Evolutionary conservation across 2,113 vertebrate species (phyloP).

Genomic region (Corydoras sp.): DNA sequence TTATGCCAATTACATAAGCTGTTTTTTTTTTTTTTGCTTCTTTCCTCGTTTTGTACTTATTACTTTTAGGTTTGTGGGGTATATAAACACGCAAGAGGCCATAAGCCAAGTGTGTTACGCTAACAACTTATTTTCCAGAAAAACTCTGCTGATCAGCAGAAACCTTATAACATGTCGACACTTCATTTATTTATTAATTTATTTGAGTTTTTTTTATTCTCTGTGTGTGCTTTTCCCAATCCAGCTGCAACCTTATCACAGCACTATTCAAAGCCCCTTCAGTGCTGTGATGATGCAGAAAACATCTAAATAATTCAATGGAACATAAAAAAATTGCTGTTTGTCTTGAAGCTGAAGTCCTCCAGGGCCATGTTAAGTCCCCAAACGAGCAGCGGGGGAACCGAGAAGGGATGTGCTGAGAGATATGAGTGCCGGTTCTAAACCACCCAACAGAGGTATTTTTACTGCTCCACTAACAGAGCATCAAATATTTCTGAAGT

Average conservation of each 20-base stretch:
- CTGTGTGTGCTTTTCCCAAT: background rate
- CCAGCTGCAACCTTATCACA: slow-evolving; percentile 24
- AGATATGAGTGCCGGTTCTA: slow-evolving; percentile 18
- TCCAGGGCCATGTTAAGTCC: slow-evolving; percentile 4
- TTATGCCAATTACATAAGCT: too few relatives aligned
- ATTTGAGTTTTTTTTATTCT: background rate
- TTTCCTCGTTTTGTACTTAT: too few relatives aligned
- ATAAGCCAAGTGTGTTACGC: too few relatives aligned
- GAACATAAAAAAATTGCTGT: slow-evolving; percentile 21
- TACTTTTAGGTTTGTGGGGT: too few relatives aligned
- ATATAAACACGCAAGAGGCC: too few relatives aligned
- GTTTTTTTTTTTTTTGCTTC: too few relatives aligned
- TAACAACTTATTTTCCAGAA: too few relatives aligned
- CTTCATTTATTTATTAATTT: background rate
- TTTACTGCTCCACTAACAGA: slow-evolving; percentile 14
- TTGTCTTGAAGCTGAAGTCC: slow-evolving; percentile 27
- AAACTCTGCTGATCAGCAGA: too few relatives aligned
- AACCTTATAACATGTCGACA: too few relatives aligned
- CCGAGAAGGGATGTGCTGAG: slow-evolving; percentile 9
- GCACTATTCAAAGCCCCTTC: slow-evolving; percentile 30
- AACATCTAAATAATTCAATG: slow-evolving; percentile 48
- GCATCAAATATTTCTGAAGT: background rate
- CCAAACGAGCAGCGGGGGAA: slow-evolving; percentile 1
- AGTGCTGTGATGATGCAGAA: slow-evolving; percentile 40
- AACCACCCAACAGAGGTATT: slow-evolving; percentile 21